Conservation (phyloP, 2,888 invertebrate species). For the Microctonus brassicae region DNA sequence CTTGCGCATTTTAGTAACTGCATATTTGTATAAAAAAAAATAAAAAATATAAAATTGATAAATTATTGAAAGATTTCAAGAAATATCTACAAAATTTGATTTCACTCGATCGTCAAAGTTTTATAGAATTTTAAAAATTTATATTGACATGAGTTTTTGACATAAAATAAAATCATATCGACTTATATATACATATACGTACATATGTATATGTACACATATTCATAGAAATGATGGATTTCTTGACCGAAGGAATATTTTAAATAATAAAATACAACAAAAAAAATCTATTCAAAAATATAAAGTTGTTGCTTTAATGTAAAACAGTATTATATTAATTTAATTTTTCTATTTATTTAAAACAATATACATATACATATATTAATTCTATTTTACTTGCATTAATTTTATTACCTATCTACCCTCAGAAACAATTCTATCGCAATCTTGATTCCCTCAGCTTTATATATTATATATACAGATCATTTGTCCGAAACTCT, state of each 20-base stretch:
- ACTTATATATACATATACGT: too few species aligned
- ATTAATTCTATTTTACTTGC: background rate
- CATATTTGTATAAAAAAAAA: background rate
- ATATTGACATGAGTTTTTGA: background rate
- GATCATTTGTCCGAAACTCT: background rate
- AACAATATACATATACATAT: too few species aligned
- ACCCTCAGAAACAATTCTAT: constrained; percentile 20
- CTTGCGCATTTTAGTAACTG: background rate
- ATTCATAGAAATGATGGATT: too few species aligned
- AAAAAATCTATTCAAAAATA: too few species aligned
- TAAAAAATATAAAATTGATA: background rate
- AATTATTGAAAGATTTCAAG: background rate
- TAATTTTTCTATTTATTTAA: too few species aligned
- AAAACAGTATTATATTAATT: too few species aligned
- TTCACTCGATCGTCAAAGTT: background rate
- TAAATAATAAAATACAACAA: too few species aligned
- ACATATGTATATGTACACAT: too few species aligned
- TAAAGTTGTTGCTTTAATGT: too few species aligned
- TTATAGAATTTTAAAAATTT: background rate
- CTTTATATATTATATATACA: background rate
- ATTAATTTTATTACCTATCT: constrained; percentile 46
- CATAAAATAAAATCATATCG: too few species aligned
- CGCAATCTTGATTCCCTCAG: constrained; percentile 11
- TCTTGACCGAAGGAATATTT: too few species aligned
- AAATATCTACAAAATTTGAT: background rate